Percentiles rank a stretch among this genome's conserved stretches.
These are phyloP conservation scores for Dromas ardeola DNA, from an alignment of 2,113 vertebrate species.

Conservation along the genomic window DNA sequence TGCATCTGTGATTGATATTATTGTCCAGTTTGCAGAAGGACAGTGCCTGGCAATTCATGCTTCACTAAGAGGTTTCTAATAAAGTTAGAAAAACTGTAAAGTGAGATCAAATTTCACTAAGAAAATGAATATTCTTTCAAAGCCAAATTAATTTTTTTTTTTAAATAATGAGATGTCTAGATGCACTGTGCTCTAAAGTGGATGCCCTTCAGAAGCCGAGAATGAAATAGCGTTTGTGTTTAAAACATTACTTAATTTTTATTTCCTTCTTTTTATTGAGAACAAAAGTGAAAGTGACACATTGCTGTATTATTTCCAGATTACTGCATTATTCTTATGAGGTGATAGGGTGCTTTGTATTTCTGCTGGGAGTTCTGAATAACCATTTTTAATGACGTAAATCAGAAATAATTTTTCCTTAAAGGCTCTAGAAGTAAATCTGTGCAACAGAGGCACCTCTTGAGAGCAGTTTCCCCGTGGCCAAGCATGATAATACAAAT, in stretches of 20 bases:
- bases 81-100: conserved; percentile 48
- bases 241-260: not conserved
- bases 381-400: not conserved
- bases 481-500: not conserved
- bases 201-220: not conserved
- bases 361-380: not conserved
- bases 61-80: conserved; percentile 36
- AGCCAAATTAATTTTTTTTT: not conserved
- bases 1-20: not conserved
- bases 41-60: not conserved
- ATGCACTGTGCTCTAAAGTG: not conserved
- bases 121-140: conserved; percentile 37
- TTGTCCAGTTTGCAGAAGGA: conserved; percentile 10
- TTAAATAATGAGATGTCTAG: not conserved
- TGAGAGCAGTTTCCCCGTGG: not conserved
- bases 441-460: not conserved
- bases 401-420: not conserved
- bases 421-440: not conserved
- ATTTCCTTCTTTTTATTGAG: conserved; percentile 44
- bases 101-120: conserved; percentile 20
- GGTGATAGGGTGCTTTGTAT: not conserved
- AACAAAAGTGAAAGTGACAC: conserved; percentile 24
- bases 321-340: not conserved
- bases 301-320: conserved; percentile 3
- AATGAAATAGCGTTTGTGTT: not conserved